These are phyloP conservation scores for Xenops minutus DNA, from an alignment of 2,797 vertebrate genomes.

Conservation along the genomic window DNA sequence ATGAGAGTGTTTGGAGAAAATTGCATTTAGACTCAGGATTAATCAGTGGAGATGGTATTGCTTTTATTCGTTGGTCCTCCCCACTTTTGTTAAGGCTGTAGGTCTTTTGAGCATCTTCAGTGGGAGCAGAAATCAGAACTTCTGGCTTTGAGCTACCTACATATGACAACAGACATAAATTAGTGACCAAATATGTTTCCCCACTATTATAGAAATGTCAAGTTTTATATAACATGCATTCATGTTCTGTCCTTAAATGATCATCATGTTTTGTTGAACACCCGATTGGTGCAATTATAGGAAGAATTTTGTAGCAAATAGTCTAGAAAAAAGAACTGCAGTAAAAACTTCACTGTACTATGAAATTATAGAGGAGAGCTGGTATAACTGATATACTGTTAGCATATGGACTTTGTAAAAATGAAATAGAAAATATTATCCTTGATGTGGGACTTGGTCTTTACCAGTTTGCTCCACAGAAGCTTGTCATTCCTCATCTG, in stretches of 20 bases:
- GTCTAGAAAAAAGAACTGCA: not conserved
- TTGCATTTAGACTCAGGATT: not conserved
- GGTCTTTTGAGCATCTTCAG: not conserved
- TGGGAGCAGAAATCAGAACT: not conserved
- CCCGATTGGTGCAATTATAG: not conserved
- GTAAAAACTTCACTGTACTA: not conserved
- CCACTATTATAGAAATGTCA: not conserved
- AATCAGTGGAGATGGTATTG: not conserved
- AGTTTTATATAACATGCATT: not conserved
- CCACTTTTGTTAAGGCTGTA: not conserved
- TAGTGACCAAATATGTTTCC: not conserved
- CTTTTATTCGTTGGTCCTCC: not conserved
- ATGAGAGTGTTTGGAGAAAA: not conserved
- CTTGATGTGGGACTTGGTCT: not conserved
- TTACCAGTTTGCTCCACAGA: not conserved
- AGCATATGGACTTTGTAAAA: not conserved
- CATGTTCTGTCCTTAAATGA: not conserved
- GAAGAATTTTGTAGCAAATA: not conserved
- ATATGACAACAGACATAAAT: accelerated
- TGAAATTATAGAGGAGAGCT: not conserved
- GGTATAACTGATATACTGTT: not conserved
- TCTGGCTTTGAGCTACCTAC: not conserved
- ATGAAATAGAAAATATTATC: not conserved
- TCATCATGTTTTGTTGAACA: not conserved
- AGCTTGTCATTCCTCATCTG: not conserved